These are phyloP conservation scores for Austrolebias charrua DNA, from an alignment of 2,797 vertebrate species.

Conservation along the genomic window DNA sequence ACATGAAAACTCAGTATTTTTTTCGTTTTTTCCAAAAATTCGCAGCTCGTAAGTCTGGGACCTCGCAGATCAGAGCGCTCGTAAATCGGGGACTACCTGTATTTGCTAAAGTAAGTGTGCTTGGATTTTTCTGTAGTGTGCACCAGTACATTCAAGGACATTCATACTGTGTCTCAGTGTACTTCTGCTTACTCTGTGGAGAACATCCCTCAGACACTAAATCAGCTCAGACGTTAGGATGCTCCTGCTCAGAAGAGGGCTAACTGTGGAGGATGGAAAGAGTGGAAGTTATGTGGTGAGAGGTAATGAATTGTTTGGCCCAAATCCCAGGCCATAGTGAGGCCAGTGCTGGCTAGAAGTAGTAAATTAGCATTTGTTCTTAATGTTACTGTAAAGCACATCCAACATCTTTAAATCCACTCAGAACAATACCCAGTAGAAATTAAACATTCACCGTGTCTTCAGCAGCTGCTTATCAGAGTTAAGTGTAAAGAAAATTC, in stretches of 20 bases:
- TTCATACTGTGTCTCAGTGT: constrained; percentile 28
- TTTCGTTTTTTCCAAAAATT: too few species aligned
- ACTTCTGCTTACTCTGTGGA: constrained; percentile 44
- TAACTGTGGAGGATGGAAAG: constrained; percentile 62
- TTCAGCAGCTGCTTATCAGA: constrained; percentile 42
- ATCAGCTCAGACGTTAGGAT: constrained; percentile 62
- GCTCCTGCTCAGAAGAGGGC: constrained; percentile 55
- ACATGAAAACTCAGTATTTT: too few species aligned
- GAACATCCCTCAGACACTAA: constrained; percentile 55
- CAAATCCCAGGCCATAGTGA: constrained; percentile 62
- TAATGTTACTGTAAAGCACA: constrained; percentile 65
- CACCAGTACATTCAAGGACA: constrained; percentile 16
- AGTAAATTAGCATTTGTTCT: constrained; percentile 66
- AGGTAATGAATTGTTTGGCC: constrained; percentile 72
- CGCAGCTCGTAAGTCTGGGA: too few species aligned
- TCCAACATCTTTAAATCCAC: constrained; percentile 70
- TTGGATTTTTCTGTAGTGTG: constrained; percentile 23
- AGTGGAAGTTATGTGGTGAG: constrained; percentile 66
- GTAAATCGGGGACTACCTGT: too few species aligned
- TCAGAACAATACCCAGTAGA: constrained; percentile 55
- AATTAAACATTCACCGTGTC: constrained; percentile 48
- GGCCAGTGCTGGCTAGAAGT: constrained; percentile 64
- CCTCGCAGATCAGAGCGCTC: too few species aligned
- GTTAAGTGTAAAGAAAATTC: constrained; percentile 18
- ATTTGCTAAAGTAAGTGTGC: constrained; percentile 34